Conservation (phyloP, 2,113 vertebrate genomes). For the Neodon shergylaensis region DNA sequence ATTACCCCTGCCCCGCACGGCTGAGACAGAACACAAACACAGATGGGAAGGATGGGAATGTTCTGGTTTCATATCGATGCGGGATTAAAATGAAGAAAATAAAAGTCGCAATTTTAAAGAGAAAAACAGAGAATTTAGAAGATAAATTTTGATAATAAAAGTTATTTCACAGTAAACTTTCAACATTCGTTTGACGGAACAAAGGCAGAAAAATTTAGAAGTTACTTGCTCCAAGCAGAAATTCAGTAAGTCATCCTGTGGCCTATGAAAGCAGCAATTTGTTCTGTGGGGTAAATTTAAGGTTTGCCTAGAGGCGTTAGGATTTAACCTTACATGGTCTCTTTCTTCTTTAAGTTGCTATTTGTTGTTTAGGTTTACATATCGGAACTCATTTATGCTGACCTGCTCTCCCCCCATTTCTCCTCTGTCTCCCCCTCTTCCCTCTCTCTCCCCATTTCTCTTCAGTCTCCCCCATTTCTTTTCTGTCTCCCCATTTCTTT, state of each 20-base stretch:
- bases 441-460: not conserved
- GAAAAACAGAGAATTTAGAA: not conserved
- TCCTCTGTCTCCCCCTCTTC: no score
- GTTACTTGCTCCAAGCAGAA: not conserved
- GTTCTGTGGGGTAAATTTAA: not conserved
- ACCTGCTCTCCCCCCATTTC: no score
- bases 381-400: not conserved
- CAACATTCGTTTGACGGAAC: not conserved
- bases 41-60: not conserved
- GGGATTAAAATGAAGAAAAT: not conserved
- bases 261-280: not conserved
- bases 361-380: conserved; percentile 31
- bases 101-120: not conserved
- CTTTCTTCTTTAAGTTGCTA: not conserved
- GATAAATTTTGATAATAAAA: not conserved
- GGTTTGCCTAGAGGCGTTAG: not conserved
- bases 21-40: not conserved
- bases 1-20: not conserved
- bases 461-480: not conserved
- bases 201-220: not conserved
- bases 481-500: not conserved
- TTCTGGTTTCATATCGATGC: not conserved
- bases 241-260: not conserved
- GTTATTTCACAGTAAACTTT: conserved; percentile 1
- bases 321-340: not conserved